Conservation (phyloP, 2,888 invertebrate genomes). For the Ommatoiulus sabulosus region DNA sequence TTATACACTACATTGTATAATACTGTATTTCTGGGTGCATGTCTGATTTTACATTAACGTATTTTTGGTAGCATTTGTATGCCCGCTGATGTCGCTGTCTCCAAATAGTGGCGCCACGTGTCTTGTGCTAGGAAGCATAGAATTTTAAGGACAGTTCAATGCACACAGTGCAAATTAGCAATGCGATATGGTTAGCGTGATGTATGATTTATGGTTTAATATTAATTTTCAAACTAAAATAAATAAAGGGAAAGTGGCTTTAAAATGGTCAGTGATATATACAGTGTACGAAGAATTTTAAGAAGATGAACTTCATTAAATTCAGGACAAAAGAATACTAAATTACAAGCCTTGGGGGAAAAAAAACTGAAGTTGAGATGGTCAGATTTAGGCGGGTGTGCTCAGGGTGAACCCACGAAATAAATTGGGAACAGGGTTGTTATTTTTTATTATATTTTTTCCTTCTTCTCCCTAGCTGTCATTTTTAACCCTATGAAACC, state of each 20-base stretch:
- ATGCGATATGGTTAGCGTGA: no score
- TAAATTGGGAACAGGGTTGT: conserved; percentile 46
- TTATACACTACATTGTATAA: background rate
- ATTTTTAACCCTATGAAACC: conserved; percentile 47
- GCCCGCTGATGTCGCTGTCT: background rate
- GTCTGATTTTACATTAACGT: background rate
- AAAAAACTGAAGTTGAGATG: background rate
- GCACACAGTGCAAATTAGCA: no score
- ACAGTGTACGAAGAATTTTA: background rate
- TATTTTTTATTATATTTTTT: conserved; percentile 47
- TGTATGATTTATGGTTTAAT: background rate
- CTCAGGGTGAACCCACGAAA: conserved; percentile 12
- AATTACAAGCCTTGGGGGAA: background rate
- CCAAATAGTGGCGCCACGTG: background rate
- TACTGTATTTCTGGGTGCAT: no score
- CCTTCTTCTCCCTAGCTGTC: conserved; percentile 13
- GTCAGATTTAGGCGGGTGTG: conserved; percentile 12
- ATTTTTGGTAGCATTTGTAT: background rate
- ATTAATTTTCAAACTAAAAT: background rate
- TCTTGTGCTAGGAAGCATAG: no score
- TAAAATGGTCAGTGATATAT: background rate
- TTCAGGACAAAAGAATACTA: conserved; percentile 21
- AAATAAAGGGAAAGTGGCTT: background rate
- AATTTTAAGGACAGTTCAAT: no score
- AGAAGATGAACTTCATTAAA: conserved; percentile 5